Evolutionary conservation across 2,888 invertebrate species (phyloP), one percentile per base, ranked within the genome.

Genomic region (Synergus laeviventris): DNA sequence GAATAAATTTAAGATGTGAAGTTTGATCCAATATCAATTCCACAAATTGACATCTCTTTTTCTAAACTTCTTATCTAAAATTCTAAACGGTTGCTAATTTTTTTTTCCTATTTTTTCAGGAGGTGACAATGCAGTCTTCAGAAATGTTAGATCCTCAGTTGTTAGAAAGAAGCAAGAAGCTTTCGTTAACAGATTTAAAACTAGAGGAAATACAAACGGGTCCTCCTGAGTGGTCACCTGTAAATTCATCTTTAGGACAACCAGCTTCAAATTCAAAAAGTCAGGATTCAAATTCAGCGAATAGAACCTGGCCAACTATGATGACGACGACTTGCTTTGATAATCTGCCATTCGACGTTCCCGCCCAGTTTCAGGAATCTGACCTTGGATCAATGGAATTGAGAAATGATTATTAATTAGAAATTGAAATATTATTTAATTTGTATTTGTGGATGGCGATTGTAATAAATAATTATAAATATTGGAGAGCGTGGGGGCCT

Each of bases 281-380:
- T 31, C 24, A 49, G 4, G 31, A 49, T 49, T 42, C 70, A 24
- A 45, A 45, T 66, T 24, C 42, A 49, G 31, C 49, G 3, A 49
- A 49, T 24, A 49, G 49, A 49, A 4, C 18, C 9, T 70, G 66
- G 66, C 66, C 64, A 42, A 42, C 64, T 39, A 31, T 31, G 9
- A 11, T 70, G 49, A n/a, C 49, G n/a, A 70, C 42, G 11, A 70
- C 45, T 4, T n/a, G 31, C 24, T 70, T 49, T n/a, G 49, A 70
- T 31, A 49, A 3, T 12, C 31, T 70, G 31, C 21, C 64, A 21
- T 64, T 42, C 39, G 42, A 64, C n/a, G 39, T 64, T 42, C 42
- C 64, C 4, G 18, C 18, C 21, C 39, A 64, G 42, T 18, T 64
- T 14, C 64, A 64, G n/a, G 64, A 64, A 64, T 64, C 64, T 11